Evolutionary conservation across 2,888 invertebrate species (phyloP).

Genomic region (Nomada fucata): DNA sequence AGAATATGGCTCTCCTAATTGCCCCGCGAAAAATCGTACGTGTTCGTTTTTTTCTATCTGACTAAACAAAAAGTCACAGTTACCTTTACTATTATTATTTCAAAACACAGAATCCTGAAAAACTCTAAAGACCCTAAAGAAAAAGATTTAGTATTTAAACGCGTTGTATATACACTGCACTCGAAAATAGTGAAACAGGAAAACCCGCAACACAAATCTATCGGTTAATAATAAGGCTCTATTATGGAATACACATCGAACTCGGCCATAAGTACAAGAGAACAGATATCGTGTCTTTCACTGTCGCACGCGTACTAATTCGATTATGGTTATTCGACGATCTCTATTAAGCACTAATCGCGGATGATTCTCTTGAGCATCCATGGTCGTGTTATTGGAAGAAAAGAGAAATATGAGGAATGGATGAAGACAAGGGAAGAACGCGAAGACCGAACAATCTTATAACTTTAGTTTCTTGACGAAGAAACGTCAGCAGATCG

Average conservation of each 20-base stretch:
- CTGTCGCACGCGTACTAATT: constrained; percentile 60
- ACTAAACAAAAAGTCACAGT: constrained; percentile 10
- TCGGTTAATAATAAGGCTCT: constrained; percentile 24
- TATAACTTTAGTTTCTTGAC: constrained; percentile 32
- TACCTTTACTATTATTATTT: constrained; percentile 49
- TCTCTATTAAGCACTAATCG: constrained; percentile 61
- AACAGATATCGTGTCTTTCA: constrained; percentile 55
- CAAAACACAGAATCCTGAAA: constrained; percentile 47
- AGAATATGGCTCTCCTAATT: constrained; percentile 24
- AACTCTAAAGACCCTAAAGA: constrained; percentile 53
- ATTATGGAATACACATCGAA: constrained; percentile 36
- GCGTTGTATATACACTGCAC: not conserved
- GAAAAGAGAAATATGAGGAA: not conserved
- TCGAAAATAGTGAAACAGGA: constrained; percentile 1
- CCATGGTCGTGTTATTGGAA: constrained; percentile 34
- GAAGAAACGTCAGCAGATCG: constrained; percentile 81
- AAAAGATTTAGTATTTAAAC: constrained; percentile 24
- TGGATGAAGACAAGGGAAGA: constrained; percentile 21
- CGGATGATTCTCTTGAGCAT: constrained; percentile 58
- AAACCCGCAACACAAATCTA: constrained; percentile 20
- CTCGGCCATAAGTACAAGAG: constrained; percentile 48
- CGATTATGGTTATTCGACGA: constrained; percentile 59
- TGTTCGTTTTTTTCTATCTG: not conserved
- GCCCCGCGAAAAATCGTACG: constrained; percentile 5
- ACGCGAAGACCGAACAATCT: constrained; percentile 33